phyloP scores from a whole-genome alignment of 1,140 invertebrate species.

The Orius insidiosus region DNA sequence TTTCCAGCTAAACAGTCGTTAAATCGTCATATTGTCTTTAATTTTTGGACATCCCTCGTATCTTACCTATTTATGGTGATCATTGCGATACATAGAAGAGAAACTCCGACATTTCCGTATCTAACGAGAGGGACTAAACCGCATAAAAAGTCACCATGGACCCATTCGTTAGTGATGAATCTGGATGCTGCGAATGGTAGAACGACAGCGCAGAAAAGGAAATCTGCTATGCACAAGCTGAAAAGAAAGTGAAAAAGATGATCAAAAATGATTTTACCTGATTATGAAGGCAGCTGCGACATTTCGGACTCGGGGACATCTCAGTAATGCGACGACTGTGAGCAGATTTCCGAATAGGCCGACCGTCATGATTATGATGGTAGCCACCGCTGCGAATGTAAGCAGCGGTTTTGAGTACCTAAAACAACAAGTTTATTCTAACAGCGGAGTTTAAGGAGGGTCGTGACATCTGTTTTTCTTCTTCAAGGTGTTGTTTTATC shows the following conservation, averaged over 20 bases:
- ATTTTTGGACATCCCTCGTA: not conserved
- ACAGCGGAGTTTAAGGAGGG: too few species aligned
- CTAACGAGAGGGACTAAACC: constrained; percentile 60
- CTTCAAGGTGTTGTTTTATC: too few species aligned
- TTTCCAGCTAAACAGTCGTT: too few species aligned
- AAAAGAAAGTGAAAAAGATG: constrained; percentile 23
- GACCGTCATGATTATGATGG: constrained; percentile 60
- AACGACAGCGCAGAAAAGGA: constrained; percentile 65
- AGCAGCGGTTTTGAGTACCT: constrained; percentile 28
- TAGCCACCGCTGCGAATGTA: constrained; percentile 55
- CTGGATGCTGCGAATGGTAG: constrained; percentile 67
- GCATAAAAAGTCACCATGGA: constrained; percentile 51
- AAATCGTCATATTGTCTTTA: too few species aligned
- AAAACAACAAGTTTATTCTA: too few species aligned
- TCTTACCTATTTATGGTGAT: constrained; percentile 69
- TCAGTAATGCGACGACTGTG: constrained; percentile 62
- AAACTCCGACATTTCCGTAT: constrained; percentile 74
- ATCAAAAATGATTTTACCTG: constrained; percentile 38
- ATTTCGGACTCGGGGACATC: constrained; percentile 67
- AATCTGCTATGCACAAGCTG: constrained; percentile 71
- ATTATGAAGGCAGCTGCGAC: constrained; percentile 79
- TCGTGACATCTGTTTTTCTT: too few species aligned
- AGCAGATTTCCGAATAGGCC: constrained; percentile 67
- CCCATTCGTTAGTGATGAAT: constrained; percentile 60
- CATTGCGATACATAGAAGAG: constrained; percentile 66